These are phyloP conservation scores for Centropus bengalensis DNA, from an alignment of 2,113 vertebrate genomes.

Conservation along the genomic window DNA sequence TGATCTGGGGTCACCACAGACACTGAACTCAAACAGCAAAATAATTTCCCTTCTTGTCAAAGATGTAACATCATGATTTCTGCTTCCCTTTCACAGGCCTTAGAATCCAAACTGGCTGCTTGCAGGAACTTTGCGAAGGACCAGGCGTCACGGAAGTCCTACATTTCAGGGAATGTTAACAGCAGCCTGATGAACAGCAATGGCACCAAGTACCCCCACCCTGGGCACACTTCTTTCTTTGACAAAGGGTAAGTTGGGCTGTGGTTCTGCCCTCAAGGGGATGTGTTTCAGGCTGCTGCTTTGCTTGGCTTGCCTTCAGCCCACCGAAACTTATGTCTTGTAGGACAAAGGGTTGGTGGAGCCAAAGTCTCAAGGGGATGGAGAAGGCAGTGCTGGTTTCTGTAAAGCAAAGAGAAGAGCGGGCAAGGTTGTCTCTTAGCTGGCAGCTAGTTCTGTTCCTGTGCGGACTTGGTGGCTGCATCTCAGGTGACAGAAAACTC, in stretches of 20 bases:
- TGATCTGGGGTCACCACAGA: neutral
- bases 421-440: neutral
- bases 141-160: constrained; percentile 91
- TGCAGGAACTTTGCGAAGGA: constrained; percentile 98
- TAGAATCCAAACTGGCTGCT: constrained; percentile 96
- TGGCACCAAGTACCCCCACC: constrained; percentile 88
- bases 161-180: constrained; percentile 81
- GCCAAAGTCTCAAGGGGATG: neutral
- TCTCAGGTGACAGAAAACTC: neutral
- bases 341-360: neutral
- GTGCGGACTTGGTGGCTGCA: neutral
- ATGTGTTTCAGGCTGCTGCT: neutral
- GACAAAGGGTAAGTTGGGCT: constrained; percentile 90
- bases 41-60: neutral
- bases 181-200: constrained; percentile 83
- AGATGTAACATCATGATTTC: neutral
- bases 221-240: constrained; percentile 91
- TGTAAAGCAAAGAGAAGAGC: neutral
- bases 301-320: neutral
- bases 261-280: neutral
- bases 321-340: neutral
- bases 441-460: neutral
- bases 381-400: neutral
- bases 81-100: constrained; percentile 77
- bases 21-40: neutral